Evolutionary conservation across 2,888 invertebrate genomes (phyloP).

Genomic region (Eurytoma adleriae): DNA sequence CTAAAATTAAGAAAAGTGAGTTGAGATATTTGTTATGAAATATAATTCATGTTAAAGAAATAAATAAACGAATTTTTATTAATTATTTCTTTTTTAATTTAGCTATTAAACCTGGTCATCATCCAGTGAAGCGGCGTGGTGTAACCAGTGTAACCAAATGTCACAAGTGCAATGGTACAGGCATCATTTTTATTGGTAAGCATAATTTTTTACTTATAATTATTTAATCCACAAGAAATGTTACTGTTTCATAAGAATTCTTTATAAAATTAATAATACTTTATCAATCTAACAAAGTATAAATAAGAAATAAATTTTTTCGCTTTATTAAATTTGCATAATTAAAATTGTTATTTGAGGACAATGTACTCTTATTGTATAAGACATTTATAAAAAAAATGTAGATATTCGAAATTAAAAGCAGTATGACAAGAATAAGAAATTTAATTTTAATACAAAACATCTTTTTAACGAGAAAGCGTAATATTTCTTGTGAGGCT

Average conservation of each 20-base stretch:
- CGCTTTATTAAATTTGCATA: conserved; percentile 1
- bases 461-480: not conserved
- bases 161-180: conserved; percentile 92
- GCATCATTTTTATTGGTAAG: conserved; percentile 87
- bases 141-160: conserved; percentile 91
- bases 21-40: conserved; percentile 2
- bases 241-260: conserved; percentile 33
- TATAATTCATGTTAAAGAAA: not conserved
- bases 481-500: conserved; percentile 60
- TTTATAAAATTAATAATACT: not conserved
- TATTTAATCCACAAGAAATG: conserved; percentile 50
- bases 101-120: conserved; percentile 77
- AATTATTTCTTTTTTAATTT: conserved; percentile 55
- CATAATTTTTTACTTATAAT: conserved; percentile 59
- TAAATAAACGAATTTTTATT: not conserved
- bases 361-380: too few relatives aligned
- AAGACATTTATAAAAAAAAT: not conserved
- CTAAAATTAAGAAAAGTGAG: conserved; percentile 75
- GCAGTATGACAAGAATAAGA: not conserved
- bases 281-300: not conserved
- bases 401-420: not conserved
- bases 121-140: conserved; percentile 90
- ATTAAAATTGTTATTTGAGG: not conserved
- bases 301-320: too few relatives aligned
- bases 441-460: not conserved